A percentile compares a stretch with the other conserved stretches of the same genome.
phyloP scores from a whole-genome alignment of 2,797 vertebrate genomes.

The Sebastes variabilis region DNA sequence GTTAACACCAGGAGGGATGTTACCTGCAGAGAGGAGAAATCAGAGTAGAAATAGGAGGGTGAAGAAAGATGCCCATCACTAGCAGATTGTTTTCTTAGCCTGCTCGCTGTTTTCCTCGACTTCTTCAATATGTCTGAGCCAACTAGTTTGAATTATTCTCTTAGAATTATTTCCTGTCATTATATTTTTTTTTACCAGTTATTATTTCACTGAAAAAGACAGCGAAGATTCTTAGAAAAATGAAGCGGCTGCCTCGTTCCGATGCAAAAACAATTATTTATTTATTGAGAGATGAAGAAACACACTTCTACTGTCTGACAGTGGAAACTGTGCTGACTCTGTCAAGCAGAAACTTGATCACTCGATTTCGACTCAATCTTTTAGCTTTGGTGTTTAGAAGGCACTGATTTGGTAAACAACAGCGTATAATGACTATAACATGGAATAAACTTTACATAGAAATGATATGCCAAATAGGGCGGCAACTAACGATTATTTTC shows the following conservation, averaged over 20 bases:
- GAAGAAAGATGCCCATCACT: background rate
- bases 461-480: background rate
- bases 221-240: conserved; percentile 30
- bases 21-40: conserved; percentile 72
- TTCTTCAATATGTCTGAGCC: background rate
- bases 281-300: conserved; percentile 46
- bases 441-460: background rate
- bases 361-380: conserved; percentile 15
- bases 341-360: conserved; percentile 33
- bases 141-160: conserved; percentile 17
- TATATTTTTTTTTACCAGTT: background rate
- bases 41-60: background rate
- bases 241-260: conserved; percentile 3
- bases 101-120: background rate
- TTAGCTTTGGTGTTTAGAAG: conserved; percentile 5
- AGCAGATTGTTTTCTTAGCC: conserved; percentile 15
- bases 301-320: background rate
- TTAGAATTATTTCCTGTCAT: conserved; percentile 12
- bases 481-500: too few species aligned
- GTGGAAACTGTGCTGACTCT: conserved; percentile 26
- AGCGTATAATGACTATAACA: background rate
- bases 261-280: conserved; percentile 35
- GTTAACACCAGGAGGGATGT: conserved; percentile 86
- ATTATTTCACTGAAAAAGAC: conserved; percentile 15
- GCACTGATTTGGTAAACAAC: background rate